Base-by-base conservation (phyloP, 2,113 vertebrate species). In the Amia ocellicauda region DNA sequence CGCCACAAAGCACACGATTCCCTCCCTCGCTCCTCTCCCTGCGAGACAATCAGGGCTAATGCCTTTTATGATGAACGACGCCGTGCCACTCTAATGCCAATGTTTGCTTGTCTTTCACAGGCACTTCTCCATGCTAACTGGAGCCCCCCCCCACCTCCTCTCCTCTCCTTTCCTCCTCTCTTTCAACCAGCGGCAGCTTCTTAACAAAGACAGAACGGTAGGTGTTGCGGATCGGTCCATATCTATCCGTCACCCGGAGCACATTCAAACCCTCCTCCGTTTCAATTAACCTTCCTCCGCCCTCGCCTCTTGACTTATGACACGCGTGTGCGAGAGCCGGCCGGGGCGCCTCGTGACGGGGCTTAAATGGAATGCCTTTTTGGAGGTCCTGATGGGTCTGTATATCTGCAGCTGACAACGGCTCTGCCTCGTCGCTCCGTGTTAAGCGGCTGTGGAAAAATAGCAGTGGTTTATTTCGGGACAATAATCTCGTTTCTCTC, bases 191-290 rank as follows among this genome's bases (percentile, higher is more conserved):
- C 31, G 31, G 31, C 31, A 36, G 31, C 31, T 7, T 19, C n/a
- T 47, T 47, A 47, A 47, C 45, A 47, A 47, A 47, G 45, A 47
- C 45, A 47, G n/a, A 47, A 47, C 16, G 45, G 45, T 47, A 47
- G 45, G 45, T 47, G 45, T 16, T 16, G 45, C 45, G n/a, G 45
- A 47, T 47, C 10, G 14, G 11, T 47, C 16, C 5, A 16, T 4
- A 47, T n/a, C 45, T 47, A 47, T 47, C 45, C n/a, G 45, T 47
- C 45, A 47, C n/a, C 1, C 45, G 5, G 45, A n/a, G n/a, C 45
- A 47, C 45, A 16, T 47, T 47, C n/a, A 47, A 47, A 7, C 16
- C 7, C 13, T 47, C 4, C 14, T 47, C 45, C n/a, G 14, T 47
- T 47, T 47, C 45, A 47, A 47, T 47, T 47, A 47, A 47, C 45